phyloP scores from a whole-genome alignment of 2,113 vertebrate genomes.

The Strigops habroptila region DNA sequence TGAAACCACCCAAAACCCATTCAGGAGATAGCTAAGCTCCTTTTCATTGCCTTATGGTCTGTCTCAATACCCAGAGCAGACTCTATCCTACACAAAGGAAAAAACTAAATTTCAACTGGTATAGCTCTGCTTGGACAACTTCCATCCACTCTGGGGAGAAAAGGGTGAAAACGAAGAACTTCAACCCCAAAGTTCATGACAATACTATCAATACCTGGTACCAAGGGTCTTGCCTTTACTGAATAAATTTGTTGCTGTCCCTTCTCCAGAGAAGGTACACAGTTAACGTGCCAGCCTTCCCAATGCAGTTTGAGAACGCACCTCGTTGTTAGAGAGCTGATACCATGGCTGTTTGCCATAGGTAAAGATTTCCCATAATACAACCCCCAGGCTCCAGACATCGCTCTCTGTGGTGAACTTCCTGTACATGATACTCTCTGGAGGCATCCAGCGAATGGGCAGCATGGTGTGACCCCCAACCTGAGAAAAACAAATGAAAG shows the following conservation, averaged over 20 bases:
- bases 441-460: slow-evolving; percentile 99
- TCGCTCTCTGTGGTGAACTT: slow-evolving; percentile 99
- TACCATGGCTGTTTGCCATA: slow-evolving; percentile 99
- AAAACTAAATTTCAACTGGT: neutral
- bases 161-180: neutral
- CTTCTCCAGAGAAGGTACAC: neutral
- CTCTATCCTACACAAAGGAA: neutral
- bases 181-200: neutral
- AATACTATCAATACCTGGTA: neutral
- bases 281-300: neutral
- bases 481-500: slow-evolving; percentile 62
- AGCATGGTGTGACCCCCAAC: slow-evolving; percentile 98
- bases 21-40: neutral
- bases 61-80: neutral
- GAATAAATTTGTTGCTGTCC: neutral
- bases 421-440: slow-evolving; percentile 99
- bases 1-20: neutral
- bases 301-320: slow-evolving; percentile 50
- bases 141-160: neutral
- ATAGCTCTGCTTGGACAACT: neutral
- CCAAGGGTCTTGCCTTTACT: neutral
- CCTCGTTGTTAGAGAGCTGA: slow-evolving; percentile 99
- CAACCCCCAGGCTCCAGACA: slow-evolving; percentile 97
- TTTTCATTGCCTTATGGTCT: neutral
- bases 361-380: slow-evolving; percentile 99